A percentile compares a stretch with the other conserved stretches of the same genome.
These are phyloP conservation scores for Chloroclystis v-ata DNA, from an alignment of 2,888 invertebrate species.

Conservation along the genomic window DNA sequence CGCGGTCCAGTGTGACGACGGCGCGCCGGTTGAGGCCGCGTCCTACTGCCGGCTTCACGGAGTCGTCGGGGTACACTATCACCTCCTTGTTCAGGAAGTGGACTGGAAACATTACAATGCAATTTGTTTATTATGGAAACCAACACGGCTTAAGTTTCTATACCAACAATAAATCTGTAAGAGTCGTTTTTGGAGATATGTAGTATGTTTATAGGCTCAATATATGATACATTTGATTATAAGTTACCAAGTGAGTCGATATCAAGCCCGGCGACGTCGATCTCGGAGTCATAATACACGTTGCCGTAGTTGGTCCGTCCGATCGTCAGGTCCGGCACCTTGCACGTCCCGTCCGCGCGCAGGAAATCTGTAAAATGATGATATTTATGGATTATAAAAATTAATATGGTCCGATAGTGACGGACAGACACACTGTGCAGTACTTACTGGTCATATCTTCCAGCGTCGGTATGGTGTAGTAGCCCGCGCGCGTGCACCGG, in stretches of 20 bases:
- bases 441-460: conserved; percentile 82
- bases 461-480: conserved; percentile 93
- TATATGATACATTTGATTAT: too few species aligned
- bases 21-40: conserved; percentile 93
- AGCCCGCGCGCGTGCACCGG: conserved; percentile 86
- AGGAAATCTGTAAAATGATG: conserved; percentile 78
- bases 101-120: conserved; percentile 75
- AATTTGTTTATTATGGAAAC: background rate
- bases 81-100: conserved; percentile 96
- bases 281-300: conserved; percentile 89
- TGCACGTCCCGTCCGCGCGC: conserved; percentile 86
- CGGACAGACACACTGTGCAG: background rate
- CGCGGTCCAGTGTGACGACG: conserved; percentile 93
- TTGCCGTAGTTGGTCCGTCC: conserved; percentile 95
- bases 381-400: too few species aligned
- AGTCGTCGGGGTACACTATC: conserved; percentile 94
- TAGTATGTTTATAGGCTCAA: too few species aligned
- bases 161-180: too few species aligned
- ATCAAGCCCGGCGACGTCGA: conserved; percentile 91
- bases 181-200: too few species aligned
- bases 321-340: conserved; percentile 91
- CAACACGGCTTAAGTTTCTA: too few species aligned
- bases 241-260: conserved; percentile 90
- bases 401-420: too few species aligned
- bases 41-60: conserved; percentile 91